These are phyloP conservation scores for Elephas maximus DNA, from an alignment of 2,113 vertebrate genomes.

Conservation along the genomic window DNA sequence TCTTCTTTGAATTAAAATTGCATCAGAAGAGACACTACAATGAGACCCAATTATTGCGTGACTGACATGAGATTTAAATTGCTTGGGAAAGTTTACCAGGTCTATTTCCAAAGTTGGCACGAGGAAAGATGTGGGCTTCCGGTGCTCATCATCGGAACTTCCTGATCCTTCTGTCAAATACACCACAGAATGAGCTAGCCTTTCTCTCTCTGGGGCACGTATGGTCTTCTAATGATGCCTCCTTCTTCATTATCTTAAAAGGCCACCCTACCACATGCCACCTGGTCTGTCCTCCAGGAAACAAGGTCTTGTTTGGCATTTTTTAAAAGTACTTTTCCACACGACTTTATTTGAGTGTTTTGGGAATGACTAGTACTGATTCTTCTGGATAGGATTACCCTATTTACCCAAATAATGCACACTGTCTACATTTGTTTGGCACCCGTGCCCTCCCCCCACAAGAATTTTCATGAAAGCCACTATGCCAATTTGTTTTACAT, in stretches of 20 bases:
- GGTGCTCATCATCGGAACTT: background rate
- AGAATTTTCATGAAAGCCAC: no score
- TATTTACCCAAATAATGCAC: no score
- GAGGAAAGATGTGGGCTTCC: background rate
- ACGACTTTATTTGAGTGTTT: background rate
- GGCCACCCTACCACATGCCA: background rate
- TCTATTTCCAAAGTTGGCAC: background rate
- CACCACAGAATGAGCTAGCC: background rate
- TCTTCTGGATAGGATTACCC: background rate
- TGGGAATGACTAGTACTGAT: background rate
- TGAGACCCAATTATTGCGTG: background rate
- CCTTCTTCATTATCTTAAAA: conserved; percentile 52
- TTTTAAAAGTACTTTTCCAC: background rate
- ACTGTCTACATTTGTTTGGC: no score
- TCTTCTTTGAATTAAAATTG: conserved; percentile 33
- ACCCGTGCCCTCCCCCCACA: no score
- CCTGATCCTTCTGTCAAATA: fast-evolving
- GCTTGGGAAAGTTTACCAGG: background rate
- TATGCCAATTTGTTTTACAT: no score
- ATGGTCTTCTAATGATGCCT: background rate
- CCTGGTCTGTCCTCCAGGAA: conserved; percentile 41
- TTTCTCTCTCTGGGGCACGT: background rate
- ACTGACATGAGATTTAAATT: background rate
- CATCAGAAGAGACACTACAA: background rate
- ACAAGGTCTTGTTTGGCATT: conserved; percentile 44